Percentiles rank a stretch among this genome's conserved stretches.
These are phyloP conservation scores for Hedya salicella DNA, from an alignment of 2,888 invertebrate genomes.

Conservation along the genomic window DNA sequence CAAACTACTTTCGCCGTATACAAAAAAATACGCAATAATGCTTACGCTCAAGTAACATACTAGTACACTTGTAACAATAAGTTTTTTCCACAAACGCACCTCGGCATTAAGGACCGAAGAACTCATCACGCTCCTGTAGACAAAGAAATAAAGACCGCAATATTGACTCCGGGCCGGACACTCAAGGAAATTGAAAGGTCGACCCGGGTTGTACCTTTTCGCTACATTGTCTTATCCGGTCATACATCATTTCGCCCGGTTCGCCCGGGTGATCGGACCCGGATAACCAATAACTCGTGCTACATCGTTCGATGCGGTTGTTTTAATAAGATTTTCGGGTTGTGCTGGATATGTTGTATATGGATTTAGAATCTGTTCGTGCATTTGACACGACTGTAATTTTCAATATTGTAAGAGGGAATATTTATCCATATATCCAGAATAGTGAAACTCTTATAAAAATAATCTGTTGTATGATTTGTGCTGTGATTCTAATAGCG, in stretches of 20 bases:
- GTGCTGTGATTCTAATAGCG: too few relatives aligned
- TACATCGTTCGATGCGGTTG: slow-evolving; percentile 56
- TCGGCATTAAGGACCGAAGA: slow-evolving; percentile 50
- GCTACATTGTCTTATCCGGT: slow-evolving; percentile 73
- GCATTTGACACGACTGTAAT: background rate
- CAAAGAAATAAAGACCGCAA: slow-evolving; percentile 58
- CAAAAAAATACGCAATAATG: background rate
- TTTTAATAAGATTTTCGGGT: slow-evolving; percentile 61
- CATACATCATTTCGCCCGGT: slow-evolving; percentile 70
- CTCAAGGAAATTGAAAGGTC: slow-evolving; percentile 81
- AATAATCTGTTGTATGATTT: too few relatives aligned
- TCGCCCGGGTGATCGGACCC: slow-evolving; percentile 52
- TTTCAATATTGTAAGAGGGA: too few relatives aligned
- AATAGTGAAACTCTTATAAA: too few relatives aligned
- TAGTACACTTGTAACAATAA: slow-evolving; percentile 22
- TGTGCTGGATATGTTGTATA: background rate
- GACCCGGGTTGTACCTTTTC: slow-evolving; percentile 66
- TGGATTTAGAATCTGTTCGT: background rate
- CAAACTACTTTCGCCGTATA: background rate
- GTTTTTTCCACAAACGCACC: slow-evolving; percentile 22
- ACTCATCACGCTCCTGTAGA: slow-evolving; percentile 58
- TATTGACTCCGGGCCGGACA: slow-evolving; percentile 57
- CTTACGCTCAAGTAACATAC: slow-evolving; percentile 2
- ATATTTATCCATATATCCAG: too few relatives aligned
- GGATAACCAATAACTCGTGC: slow-evolving; percentile 57